Conservation (phyloP, 2,113 vertebrate genomes). For the Neoarius graeffei region DNA sequence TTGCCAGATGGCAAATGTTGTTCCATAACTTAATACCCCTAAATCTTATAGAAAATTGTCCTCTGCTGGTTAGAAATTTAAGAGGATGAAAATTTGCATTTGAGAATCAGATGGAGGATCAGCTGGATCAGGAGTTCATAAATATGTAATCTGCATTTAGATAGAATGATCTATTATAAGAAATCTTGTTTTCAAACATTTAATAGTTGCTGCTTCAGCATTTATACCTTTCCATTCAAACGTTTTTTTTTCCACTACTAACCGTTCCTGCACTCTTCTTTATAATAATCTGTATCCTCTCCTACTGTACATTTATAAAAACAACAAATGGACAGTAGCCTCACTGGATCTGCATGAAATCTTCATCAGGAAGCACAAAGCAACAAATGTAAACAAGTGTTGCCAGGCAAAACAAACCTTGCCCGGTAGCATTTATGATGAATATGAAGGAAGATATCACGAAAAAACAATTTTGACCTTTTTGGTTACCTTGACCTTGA, state of each 20-base stretch:
- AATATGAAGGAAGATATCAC: too few species aligned
- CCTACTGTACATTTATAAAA: background rate
- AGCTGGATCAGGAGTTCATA: background rate
- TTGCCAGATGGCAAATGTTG: too few species aligned
- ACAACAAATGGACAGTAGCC: background rate
- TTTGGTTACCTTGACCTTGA: too few species aligned
- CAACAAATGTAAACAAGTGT: too few species aligned
- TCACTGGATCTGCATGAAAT: background rate
- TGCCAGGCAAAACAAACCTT: too few species aligned
- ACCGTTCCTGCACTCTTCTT: background rate
- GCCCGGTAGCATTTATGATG: too few species aligned
- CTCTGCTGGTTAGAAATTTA: too few species aligned
- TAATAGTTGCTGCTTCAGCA: background rate
- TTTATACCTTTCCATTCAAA: background rate
- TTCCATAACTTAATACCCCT: too few species aligned
- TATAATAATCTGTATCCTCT: background rate
- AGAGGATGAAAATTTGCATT: too few species aligned
- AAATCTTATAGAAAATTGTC: too few species aligned
- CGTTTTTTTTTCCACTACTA: background rate
- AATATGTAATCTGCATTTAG: background rate
- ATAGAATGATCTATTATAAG: background rate
- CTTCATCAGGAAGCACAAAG: background rate
- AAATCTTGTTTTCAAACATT: background rate
- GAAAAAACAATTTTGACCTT: too few species aligned
- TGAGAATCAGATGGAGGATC: background rate